These are phyloP conservation scores for Gymnocheta viridis DNA, from an alignment of 2,888 invertebrate genomes.

Conservation along the genomic window DNA sequence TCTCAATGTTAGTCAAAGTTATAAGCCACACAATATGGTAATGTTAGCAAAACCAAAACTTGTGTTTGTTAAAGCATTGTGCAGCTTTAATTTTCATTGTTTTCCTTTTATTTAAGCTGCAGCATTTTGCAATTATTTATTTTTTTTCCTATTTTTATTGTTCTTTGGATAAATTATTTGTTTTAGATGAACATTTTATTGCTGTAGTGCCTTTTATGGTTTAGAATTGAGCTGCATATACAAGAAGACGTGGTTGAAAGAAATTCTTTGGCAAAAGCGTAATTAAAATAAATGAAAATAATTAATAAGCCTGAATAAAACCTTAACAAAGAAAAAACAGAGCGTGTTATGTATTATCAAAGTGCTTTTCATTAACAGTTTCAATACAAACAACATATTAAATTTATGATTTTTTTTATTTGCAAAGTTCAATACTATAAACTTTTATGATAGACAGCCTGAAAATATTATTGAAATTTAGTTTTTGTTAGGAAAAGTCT, in stretches of 20 bases:
- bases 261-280: neutral
- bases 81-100: slow-evolving; percentile 35
- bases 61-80: slow-evolving; percentile 48
- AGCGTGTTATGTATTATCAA: neutral
- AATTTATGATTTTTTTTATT: too few relatives aligned
- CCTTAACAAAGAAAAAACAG: neutral
- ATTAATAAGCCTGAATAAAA: neutral
- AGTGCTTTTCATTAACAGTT: too few relatives aligned
- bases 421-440: too few relatives aligned
- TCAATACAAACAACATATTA: too few relatives aligned
- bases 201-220: neutral
- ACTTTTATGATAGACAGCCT: too few relatives aligned
- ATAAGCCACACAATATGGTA: slow-evolving; percentile 51
- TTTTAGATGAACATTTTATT: slow-evolving; percentile 13
- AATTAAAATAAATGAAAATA: neutral
- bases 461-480: too few relatives aligned
- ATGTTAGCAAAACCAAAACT: slow-evolving; percentile 56
- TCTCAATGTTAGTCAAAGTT: slow-evolving; percentile 47
- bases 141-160: neutral
- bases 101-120: slow-evolving; percentile 31
- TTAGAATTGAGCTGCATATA: neutral
- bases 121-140: slow-evolving; percentile 9
- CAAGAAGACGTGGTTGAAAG: neutral
- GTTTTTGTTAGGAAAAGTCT: too few relatives aligned
- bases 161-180: slow-evolving; percentile 37